Percentiles rank a stretch among this genome's conserved stretches.
phyloP scores from a whole-genome alignment of 2,797 vertebrate species.

The Urocyon cinereoargenteus region DNA sequence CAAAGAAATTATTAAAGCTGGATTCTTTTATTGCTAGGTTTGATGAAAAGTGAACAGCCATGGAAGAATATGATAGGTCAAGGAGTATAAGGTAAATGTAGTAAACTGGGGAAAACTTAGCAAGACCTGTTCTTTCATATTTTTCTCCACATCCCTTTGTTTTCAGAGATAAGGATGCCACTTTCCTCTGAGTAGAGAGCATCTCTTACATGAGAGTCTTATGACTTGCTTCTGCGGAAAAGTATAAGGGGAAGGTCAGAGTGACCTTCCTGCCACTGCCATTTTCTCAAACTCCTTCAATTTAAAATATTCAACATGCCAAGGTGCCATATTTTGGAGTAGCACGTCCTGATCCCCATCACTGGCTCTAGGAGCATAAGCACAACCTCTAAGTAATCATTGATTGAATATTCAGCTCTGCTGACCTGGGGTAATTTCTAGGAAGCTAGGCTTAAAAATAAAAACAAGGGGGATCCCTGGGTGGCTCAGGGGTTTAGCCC shows the following conservation, averaged over 20 bases:
- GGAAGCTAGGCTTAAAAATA: slow-evolving; percentile 23
- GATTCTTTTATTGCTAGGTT: not conserved
- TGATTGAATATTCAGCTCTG: not conserved
- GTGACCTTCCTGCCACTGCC: not conserved
- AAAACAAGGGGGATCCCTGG: not conserved
- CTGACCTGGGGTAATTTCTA: not conserved
- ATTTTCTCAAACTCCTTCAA: not conserved
- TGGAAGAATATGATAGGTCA: not conserved
- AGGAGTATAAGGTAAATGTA: not conserved
- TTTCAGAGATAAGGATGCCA: not conserved
- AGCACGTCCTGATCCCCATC: not conserved
- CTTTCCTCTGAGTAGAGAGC: not conserved
- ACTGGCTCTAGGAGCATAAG: not conserved
- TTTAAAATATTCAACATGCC: not conserved
- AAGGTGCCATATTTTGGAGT: not conserved
- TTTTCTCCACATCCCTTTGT: not conserved
- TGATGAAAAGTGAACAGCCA: not conserved
- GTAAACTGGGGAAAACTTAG: not conserved
- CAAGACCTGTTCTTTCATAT: not conserved
- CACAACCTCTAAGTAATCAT: not conserved
- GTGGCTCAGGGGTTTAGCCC: no score
- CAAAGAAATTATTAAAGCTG: not conserved
- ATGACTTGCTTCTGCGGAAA: not conserved
- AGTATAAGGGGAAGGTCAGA: not conserved
- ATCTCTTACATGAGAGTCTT: not conserved